phyloP scores from a whole-genome alignment of 2,888 invertebrate genomes.

The Luperina testacea region DNA sequence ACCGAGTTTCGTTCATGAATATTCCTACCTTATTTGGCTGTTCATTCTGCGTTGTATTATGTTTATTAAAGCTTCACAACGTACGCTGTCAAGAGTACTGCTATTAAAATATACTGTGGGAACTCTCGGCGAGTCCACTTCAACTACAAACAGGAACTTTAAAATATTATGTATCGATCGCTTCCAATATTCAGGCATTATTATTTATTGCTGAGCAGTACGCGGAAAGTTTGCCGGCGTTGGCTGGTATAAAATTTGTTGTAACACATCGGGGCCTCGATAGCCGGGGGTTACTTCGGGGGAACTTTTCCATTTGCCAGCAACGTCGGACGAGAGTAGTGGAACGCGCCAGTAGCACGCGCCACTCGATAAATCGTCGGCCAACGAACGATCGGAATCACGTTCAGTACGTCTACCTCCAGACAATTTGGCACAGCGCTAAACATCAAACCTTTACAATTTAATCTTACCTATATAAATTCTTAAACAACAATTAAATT shows the following conservation, averaged over 20 bases:
- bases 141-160: conserved; percentile 73
- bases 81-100: conserved; percentile 52
- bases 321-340: conserved; percentile 67
- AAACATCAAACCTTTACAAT: conserved; percentile 33
- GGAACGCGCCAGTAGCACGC: conserved; percentile 72
- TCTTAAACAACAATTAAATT: conserved; percentile 52
- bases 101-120: conserved; percentile 52
- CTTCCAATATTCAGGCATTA: conserved; percentile 76
- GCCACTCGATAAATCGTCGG: conserved; percentile 76
- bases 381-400: conserved; percentile 68
- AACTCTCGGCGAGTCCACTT: conserved; percentile 54
- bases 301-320: conserved; percentile 81
- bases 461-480: conserved; percentile 47
- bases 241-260: conserved; percentile 80
- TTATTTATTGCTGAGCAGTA: conserved; percentile 81
- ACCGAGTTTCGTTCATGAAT: conserved; percentile 81
- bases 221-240: conserved; percentile 77
- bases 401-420: conserved; percentile 51
- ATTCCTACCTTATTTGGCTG: conserved; percentile 78
- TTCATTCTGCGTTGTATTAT: conserved; percentile 73
- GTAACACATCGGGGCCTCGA: conserved; percentile 74
- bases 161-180: conserved; percentile 77
- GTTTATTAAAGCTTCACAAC: conserved; percentile 70
- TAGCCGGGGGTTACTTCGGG: conserved; percentile 75
- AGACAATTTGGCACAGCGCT: conserved; percentile 42